phyloP scores from a whole-genome alignment of 2,888 invertebrate genomes.

The Fragum fragum region DNA sequence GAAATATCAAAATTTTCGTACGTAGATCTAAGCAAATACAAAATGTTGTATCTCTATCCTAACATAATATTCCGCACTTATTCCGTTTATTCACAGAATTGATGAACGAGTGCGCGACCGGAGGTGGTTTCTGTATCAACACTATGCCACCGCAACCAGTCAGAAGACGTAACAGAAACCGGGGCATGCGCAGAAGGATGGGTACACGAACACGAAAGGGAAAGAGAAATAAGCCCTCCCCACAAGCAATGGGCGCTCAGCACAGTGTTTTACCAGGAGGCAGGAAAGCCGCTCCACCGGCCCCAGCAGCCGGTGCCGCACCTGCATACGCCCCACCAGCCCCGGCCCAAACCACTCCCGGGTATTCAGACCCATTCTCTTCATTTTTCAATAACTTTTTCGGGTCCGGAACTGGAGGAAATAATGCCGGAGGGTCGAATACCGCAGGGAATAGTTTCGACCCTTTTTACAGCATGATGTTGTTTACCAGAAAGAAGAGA shows the following conservation, averaged over 20 bases:
- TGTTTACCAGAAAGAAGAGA: slow-evolving; percentile 47
- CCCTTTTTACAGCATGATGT: slow-evolving; percentile 35
- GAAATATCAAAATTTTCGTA: no score
- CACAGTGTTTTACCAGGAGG: slow-evolving; percentile 44
- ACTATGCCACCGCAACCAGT: slow-evolving; percentile 26
- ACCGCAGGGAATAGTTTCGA: slow-evolving; percentile 10
- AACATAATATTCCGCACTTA: no score
- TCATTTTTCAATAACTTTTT: slow-evolving; percentile 12
- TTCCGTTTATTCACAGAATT: slow-evolving; percentile 52
- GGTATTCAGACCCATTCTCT: slow-evolving; percentile 11
- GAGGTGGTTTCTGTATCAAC: slow-evolving; percentile 63
- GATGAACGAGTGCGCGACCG: slow-evolving; percentile 49
- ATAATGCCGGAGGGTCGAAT: background rate
- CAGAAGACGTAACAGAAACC: background rate
- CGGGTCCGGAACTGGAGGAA: slow-evolving; percentile 2
- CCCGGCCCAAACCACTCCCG: background rate
- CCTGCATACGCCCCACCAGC: background rate
- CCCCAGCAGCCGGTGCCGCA: background rate
- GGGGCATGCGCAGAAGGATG: background rate
- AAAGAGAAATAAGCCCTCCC: slow-evolving; percentile 8
- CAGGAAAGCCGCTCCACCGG: background rate
- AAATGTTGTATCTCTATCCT: no score
- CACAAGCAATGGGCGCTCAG: slow-evolving; percentile 32
- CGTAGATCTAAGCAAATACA: no score
- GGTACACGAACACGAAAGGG: slow-evolving; percentile 52